These are phyloP conservation scores for Morpho deidamia DNA, from an alignment of 2,888 invertebrate species.

Conservation along the genomic window DNA sequence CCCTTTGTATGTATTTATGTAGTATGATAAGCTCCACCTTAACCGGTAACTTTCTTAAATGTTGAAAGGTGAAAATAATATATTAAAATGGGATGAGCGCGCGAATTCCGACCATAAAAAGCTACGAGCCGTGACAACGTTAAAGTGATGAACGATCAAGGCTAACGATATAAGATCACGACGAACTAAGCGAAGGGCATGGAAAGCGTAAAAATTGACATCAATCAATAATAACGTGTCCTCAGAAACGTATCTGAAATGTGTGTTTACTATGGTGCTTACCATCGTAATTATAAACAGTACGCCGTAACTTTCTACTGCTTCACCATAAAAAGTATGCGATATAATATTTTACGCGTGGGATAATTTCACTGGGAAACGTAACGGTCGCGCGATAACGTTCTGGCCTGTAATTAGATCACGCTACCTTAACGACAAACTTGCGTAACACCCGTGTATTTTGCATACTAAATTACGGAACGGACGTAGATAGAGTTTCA, in stretches of 20 bases:
- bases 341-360: constrained; percentile 54
- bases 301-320: constrained; percentile 43
- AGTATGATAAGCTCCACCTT: too few relatives aligned
- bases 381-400: constrained; percentile 55
- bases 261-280: constrained; percentile 23
- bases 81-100: constrained; percentile 5
- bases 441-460: constrained; percentile 19
- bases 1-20: not conserved
- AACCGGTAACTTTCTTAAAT: too few relatives aligned
- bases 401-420: constrained; percentile 56
- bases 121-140: constrained; percentile 22
- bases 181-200: constrained; percentile 24
- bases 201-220: constrained; percentile 43
- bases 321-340: constrained; percentile 40
- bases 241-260: constrained; percentile 13
- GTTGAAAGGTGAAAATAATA: not conserved
- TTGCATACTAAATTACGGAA: not conserved
- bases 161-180: constrained; percentile 19
- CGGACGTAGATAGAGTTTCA: not conserved
- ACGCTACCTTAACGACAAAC: constrained; percentile 35
- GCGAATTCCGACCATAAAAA: constrained; percentile 7
- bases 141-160: constrained; percentile 51
- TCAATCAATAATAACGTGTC: constrained; percentile 55
- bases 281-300: constrained; percentile 31
- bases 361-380: constrained; percentile 44